phyloP scores from a whole-genome alignment of 2,113 vertebrate species.

The Pituophis catenifer region DNA sequence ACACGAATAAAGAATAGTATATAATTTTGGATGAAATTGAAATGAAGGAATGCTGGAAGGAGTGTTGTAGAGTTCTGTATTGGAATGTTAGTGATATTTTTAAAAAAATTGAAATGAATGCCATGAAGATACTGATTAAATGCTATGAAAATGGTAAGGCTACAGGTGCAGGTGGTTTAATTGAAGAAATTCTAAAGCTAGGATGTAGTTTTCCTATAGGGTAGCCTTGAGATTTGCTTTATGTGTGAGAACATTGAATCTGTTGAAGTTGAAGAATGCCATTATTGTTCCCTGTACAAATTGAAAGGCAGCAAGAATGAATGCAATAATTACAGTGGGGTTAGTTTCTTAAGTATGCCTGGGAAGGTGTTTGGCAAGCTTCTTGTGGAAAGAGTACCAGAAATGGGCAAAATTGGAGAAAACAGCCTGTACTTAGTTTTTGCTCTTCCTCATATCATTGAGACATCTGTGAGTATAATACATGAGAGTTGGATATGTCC shows the following conservation, averaged over 20 bases:
- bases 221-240: neutral
- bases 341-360: neutral
- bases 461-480: neutral
- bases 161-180: neutral
- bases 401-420: neutral
- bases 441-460: neutral
- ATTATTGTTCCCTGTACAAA: neutral
- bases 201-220: neutral
- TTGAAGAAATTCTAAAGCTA: neutral
- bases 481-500: neutral
- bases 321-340: neutral
- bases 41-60: neutral
- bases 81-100: neutral
- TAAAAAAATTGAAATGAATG: neutral
- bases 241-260: neutral
- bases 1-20: neutral
- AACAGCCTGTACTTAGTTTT: neutral
- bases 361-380: neutral
- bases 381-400: neutral
- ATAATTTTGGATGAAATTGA: neutral
- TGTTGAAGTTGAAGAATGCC: neutral
- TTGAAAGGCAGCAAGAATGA: neutral
- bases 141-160: neutral
- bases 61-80: neutral
- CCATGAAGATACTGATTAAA: neutral